Conservation (phyloP, 2,113 vertebrate species). For the Astur gentilis region DNA sequence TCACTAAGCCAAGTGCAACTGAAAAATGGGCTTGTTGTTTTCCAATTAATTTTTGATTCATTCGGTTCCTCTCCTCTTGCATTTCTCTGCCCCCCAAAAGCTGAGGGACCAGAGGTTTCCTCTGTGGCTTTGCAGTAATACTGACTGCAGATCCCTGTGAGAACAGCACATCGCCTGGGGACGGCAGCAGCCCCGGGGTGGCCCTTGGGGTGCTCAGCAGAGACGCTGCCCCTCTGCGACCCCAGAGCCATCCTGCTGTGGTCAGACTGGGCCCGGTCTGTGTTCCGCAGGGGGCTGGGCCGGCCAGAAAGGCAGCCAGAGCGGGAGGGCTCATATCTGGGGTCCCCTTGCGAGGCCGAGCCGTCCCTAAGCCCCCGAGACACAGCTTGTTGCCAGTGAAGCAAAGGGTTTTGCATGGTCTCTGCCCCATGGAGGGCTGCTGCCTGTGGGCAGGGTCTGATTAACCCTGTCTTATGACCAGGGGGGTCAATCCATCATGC, state of each 20-base stretch:
- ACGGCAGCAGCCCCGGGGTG: neutral
- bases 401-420: neutral
- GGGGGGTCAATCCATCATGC: neutral
- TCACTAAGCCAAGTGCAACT: neutral
- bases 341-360: accelerated
- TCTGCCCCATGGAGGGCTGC: neutral
- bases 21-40: neutral
- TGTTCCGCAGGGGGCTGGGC: neutral
- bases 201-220: neutral
- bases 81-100: neutral
- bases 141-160: neutral
- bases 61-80: neutral
- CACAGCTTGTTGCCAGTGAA: neutral
- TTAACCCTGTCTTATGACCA: neutral
- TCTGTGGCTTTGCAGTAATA: neutral
- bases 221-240: neutral
- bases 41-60: neutral
- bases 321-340: neutral
- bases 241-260: neutral
- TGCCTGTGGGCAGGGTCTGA: neutral
- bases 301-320: neutral
- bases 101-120: neutral
- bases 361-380: accelerated
- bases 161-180: neutral
- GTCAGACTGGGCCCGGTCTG: neutral